Base-by-base conservation (phyloP, 2,888 invertebrate genomes). In the Lamellibrachia satsuma region DNA sequence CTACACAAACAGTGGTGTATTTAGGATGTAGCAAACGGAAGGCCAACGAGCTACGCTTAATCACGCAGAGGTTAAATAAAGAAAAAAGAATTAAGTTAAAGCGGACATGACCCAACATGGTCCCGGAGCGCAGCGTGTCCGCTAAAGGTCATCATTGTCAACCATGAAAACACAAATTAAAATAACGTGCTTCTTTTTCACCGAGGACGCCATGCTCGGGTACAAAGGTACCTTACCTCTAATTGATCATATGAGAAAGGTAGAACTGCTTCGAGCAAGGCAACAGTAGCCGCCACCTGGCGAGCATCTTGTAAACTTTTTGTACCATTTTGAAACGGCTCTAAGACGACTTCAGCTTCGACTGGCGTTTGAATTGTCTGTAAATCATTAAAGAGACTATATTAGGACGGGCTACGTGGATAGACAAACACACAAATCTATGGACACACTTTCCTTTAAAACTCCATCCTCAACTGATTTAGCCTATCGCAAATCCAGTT, bases 231-330 rank as follows among this genome's bases (percentile, higher is more conserved):
- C 75, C 6, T 75, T 75, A 75, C 75, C 75, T 22, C 22, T 75
- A 39, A 39, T 0, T 39, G n/a, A n/a, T 75, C n/a, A 22, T 75
- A 75, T 6, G 75, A 75, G 75, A 75, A 75, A 6, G 75, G 22
- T 22, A 75, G n/a, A 11, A 75, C 75, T 22, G 75, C 75, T 75
- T 75, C 75, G 22, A 75, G 75, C 22, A 75, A 22, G 22, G 75
- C 75, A 75, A 75, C 75, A 75, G 75, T 75, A 6, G 75, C 75
- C 6, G 75, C 75, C 75, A 75, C 75, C 75, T 75, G 75, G 75
- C 75, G 75, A 75, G 75, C 75, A 75, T 75, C 75, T n/a, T 75
- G 75, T 75, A 75, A 75, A 75, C 75, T n/a, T n/a, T 75, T 11
- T 22, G 75, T 75, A 75, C 75, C 75, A 22, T 75, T 75, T 75